These are phyloP conservation scores for Lissocephala sabroskyi DNA, from an alignment of 2,888 invertebrate genomes.

Conservation along the genomic window DNA sequence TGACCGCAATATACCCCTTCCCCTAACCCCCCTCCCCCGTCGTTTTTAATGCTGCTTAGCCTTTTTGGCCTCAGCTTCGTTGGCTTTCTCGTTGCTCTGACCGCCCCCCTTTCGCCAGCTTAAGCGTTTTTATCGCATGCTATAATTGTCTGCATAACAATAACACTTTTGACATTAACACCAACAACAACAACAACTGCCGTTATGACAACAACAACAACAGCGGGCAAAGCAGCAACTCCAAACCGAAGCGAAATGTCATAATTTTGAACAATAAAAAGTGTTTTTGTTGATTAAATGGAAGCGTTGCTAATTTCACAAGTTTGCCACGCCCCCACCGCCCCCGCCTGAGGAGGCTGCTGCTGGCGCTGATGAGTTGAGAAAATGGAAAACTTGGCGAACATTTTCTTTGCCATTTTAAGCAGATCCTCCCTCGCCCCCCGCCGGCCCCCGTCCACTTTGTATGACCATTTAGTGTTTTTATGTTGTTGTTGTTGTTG, in stretches of 20 bases:
- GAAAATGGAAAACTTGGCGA: too few species aligned
- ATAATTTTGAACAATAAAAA: constrained; percentile 63
- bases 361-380: too few species aligned
- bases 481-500: not conserved
- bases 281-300: constrained; percentile 63
- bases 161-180: constrained; percentile 59
- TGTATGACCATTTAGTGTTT: too few species aligned
- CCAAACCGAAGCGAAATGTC: constrained; percentile 34
- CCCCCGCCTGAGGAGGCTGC: too few species aligned
- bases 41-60: too few species aligned
- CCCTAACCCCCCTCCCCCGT: not conserved
- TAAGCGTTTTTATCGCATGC: constrained; percentile 51
- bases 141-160: constrained; percentile 62
- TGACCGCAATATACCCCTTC: not conserved
- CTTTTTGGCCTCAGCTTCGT: not conserved
- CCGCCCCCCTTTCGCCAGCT: not conserved
- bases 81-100: not conserved
- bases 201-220: constrained; percentile 14
- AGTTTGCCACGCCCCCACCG: too few species aligned
- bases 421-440: too few species aligned
- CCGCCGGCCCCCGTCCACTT: too few species aligned
- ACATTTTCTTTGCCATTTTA: too few species aligned
- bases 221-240: constrained; percentile 22
- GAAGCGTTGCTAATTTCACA: constrained; percentile 33
- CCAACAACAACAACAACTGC: constrained; percentile 18